phyloP scores from a whole-genome alignment of 2,113 vertebrate genomes.

The Pan troglodytes region NHGRI_mPanTro3-v2.1_pri NC_072407.2:30551001-30551500 shows the following conservation, averaged over 20 bases:
- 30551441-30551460: slow-evolving; percentile 98
- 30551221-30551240: not conserved
- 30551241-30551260: not conserved
- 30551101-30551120: not conserved
- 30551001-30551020: not conserved
- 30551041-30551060: not conserved
- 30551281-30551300: not conserved
- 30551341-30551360: slow-evolving; percentile 76
- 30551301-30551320: not conserved
- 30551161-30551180: not conserved
- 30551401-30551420: slow-evolving; percentile 99
- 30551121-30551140: not conserved
- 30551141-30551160: not conserved
- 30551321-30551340: not conserved
- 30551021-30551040: not conserved
- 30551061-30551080: not conserved
- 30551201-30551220: not conserved
- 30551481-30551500: slow-evolving; percentile 99
- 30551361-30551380: slow-evolving; percentile 98
- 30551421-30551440: slow-evolving; percentile 97
- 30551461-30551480: slow-evolving; percentile 98
- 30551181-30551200: not conserved
- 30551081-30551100: not conserved
- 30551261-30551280: not conserved
- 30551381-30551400: slow-evolving; percentile 99